Base-by-base conservation (phyloP, 2,888 invertebrate species). In the Linyphia triangularis region DNA sequence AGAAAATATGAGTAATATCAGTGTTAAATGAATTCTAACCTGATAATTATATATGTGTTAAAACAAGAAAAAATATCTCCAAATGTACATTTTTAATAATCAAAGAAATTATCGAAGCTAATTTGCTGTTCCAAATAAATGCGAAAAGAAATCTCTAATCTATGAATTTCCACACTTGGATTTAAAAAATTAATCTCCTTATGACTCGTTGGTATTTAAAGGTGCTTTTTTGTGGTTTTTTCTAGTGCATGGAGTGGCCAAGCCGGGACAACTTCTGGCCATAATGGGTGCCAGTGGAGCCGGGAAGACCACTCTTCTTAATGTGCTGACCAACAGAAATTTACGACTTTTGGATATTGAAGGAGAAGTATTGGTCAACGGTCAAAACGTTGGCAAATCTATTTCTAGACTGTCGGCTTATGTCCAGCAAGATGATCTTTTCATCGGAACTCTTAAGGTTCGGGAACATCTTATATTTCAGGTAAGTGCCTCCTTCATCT, bases 361-460 rank as follows among this genome's bases (percentile, higher is more conserved):
- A 2, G 93, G 93, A 0, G 91, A 88, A 5, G 91, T 92, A 9
- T 85, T 85, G 57, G 82, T 97, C 19, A 98, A 98, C 92, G 97
- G 97, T 0, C 94, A 95, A 30, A 89, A 91, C 22, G 90, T 92
- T 3, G 92, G 92, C 2, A 81, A 90, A 0, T 91, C 91, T 5
- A 92, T 92, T 19, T 91, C 91, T 9, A 57, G 83, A 6, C 94
- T 96, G 43, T 96, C 96, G 22, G 97, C 97, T 0, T 98, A 98
- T 91, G 97, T 98, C 0, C 98, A 98, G 92, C 98, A 98, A 92
- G 96, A 98, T 91, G 98, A 98, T 93, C 93, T 98, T 77, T 98
- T 98, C 92, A 96, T 98, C 91, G 97, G 97, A 0, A 96, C 96
- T 0, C 93, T 98, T 69, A 98, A 98, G 1, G 97, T 98, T 0